A percentile compares a stretch with the other conserved stretches of the same genome.
Evolutionary conservation across 2,113 vertebrate genomes (phyloP).

Genomic region (Neolamprologus toae): DNA sequence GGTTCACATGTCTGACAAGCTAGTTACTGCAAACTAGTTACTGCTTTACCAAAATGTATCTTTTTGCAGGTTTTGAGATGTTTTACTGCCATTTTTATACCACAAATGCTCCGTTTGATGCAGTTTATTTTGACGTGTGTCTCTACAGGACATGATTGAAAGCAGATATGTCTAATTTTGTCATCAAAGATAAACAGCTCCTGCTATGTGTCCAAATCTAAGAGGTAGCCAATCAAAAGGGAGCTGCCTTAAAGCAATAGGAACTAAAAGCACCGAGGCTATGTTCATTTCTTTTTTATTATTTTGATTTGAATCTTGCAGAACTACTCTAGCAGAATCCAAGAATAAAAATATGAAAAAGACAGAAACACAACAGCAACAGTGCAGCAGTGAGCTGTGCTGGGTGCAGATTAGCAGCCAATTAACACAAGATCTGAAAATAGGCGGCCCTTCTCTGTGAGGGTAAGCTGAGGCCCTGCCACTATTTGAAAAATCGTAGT

Average conservation of each 20-base stretch:
- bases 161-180: not conserved
- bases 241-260: not conserved
- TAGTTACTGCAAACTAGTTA: not conserved
- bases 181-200: not conserved
- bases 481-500: not conserved
- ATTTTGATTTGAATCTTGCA: not conserved
- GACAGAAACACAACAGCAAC: not conserved
- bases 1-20: not conserved
- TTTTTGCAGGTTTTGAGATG: not conserved
- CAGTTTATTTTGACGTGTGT: not conserved
- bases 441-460: not conserved
- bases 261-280: not conserved
- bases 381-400: not conserved
- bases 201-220: not conserved
- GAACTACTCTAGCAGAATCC: not conserved
- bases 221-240: not conserved
- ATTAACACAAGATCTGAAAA: not conserved
- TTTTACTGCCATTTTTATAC: not conserved
- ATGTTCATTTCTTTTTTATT: not conserved
- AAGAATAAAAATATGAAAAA: not conserved
- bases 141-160: not conserved
- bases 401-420: not conserved
- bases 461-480: rapidly evolving
- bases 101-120: not conserved
- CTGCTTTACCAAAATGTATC: not conserved